phyloP scores from a whole-genome alignment of 1,140 invertebrate species.

The Temnothorax nylanderi region DNA sequence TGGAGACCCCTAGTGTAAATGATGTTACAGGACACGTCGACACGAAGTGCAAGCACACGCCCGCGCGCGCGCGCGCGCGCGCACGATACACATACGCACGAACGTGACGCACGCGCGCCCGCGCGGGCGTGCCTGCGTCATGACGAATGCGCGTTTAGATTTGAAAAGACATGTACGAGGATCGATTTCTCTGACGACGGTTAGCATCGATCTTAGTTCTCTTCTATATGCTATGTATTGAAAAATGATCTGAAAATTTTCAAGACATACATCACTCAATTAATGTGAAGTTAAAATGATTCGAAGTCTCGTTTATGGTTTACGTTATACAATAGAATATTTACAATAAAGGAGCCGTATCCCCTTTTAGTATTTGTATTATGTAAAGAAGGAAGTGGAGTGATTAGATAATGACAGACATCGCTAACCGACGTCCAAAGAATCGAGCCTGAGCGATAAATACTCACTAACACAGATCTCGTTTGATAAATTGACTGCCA shows the following conservation, averaged over 20 bases:
- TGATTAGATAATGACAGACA: not conserved
- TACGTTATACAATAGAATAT: not conserved
- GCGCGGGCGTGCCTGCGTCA: not conserved
- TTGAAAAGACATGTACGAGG: not conserved
- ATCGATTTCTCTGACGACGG: constrained; percentile 32
- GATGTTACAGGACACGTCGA: not conserved
- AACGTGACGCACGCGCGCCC: not conserved
- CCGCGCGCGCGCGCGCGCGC: not conserved
- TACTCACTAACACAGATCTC: constrained; percentile 48
- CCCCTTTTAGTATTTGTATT: constrained; percentile 4
- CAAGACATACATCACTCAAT: not conserved
- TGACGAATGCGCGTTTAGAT: constrained; percentile 23
- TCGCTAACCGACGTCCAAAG: constrained; percentile 31
- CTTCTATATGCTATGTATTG: too few species aligned
- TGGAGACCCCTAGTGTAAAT: not conserved
- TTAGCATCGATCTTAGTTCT: constrained; percentile 7
- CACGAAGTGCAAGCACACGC: not conserved
- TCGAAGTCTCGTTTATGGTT: not conserved
- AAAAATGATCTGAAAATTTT: not conserved
- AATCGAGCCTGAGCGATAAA: constrained; percentile 10
- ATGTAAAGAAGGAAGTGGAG: not conserved
- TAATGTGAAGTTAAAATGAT: not conserved
- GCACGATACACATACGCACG: not conserved
- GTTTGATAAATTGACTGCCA: constrained; percentile 56
- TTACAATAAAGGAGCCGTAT: not conserved